These are phyloP conservation scores for Henricia sp. DNA, from an alignment of 53 echinoderm and acorn worm species.

Conservation along the genomic window DNA sequence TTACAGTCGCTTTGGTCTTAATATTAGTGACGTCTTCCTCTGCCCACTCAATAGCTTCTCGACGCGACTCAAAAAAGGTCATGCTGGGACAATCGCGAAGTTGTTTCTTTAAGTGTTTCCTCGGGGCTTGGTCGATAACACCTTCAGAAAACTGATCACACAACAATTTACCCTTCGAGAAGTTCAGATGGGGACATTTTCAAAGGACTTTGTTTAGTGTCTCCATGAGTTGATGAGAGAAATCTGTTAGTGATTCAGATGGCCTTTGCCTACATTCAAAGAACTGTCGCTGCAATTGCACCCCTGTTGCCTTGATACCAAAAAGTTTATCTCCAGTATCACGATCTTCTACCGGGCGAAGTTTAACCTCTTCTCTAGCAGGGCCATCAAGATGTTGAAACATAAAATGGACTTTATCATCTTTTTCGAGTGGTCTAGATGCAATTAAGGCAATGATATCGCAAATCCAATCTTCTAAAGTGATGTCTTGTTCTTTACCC, in stretches of 20 bases:
- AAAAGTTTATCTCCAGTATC: conserved; percentile 3
- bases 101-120: conserved; percentile 14
- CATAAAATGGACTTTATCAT: conserved; percentile 9
- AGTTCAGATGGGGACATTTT: conserved; percentile 2
- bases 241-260: conserved; percentile 2
- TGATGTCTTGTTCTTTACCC: neutral
- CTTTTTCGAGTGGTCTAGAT: neutral
- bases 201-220: neutral
- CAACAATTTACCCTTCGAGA: neutral
- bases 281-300: neutral
- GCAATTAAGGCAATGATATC: neutral
- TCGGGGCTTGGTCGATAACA: neutral
- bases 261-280: conserved; percentile 17
- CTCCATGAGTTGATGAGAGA: conserved; percentile 1
- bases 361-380: conserved; percentile 10
- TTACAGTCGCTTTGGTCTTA: neutral
- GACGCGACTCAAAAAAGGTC: neutral
- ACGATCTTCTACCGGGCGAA: neutral
- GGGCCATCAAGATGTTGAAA: conserved; percentile 4
- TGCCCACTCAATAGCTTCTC: neutral
- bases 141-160: conserved; percentile 34
- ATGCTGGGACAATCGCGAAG: neutral
- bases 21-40: neutral
- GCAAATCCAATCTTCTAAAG: conserved; percentile 10
- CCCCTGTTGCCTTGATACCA: neutral